Base-by-base conservation (phyloP, 2,888 invertebrate species). In the Tetragonisca angustula region DNA sequence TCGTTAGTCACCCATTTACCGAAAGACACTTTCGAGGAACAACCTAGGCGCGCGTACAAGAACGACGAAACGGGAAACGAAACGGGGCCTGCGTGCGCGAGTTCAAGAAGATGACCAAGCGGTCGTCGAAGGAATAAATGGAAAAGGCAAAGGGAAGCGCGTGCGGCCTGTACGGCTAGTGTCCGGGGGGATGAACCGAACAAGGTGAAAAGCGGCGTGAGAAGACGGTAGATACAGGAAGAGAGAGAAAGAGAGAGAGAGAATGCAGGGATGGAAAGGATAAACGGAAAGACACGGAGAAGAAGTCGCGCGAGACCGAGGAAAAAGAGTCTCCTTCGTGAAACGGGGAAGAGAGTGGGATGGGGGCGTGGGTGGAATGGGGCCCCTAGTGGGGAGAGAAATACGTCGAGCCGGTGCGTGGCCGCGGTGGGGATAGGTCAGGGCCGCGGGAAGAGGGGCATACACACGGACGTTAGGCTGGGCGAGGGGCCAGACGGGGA, bases 291-390 rank as follows among this genome's bases (percentile, higher is more conserved):
- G 80, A 83, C 81, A 77, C 62, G 70, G 79, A 76, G 81, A 82
- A 80, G 75, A 75, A 84, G 80, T 79, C 71, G 83, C 71, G 83
- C 77, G 82, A 62, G 76, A 52, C 64, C 71, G 69, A 85, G 71
- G 80, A 82, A 81, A 27, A 86, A 83, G 84, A 87, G 83, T 80
- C 49, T 80, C 80, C 79, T 79, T 79, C 83, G 79, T 62, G 80
- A 85, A 87, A 83, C 76, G 75, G 69, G 56, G 81, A 80, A 89
- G 90, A 89, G 90, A 92, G 92, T 92, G 91, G 93, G 92, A 92
- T 92, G 93, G 93, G 93, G 94, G 93, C 94, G 94, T 94, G 94
- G 94, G 94, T 94, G 94, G 93, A 91, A 91, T 92, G 92, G 89
- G 92, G 84, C 68, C 74, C 59, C 43, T 73, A 83, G 90, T 85